Conservation (phyloP, 2,888 invertebrate genomes). For the Achlya flavicornis region DNA sequence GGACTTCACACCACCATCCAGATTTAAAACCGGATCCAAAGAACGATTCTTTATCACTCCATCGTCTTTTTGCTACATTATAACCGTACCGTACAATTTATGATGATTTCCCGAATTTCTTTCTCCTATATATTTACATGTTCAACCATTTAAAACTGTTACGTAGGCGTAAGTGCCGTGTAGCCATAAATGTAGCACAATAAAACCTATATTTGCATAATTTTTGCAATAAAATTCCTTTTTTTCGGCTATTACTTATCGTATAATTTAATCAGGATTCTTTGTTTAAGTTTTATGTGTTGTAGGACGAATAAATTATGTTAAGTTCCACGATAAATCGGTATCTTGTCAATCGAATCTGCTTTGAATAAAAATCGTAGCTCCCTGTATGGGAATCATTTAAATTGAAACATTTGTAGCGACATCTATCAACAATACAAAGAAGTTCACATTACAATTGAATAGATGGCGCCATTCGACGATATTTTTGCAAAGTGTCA, state of each 20-base stretch:
- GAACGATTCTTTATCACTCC: slow-evolving; percentile 61
- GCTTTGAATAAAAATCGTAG: too few species aligned
- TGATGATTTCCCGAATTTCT: slow-evolving; percentile 55
- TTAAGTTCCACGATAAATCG: not conserved
- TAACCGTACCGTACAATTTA: slow-evolving; percentile 57
- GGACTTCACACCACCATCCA: slow-evolving; percentile 66
- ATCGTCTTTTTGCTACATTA: slow-evolving; percentile 63
- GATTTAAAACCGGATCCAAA: slow-evolving; percentile 51
- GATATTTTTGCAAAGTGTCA: too few species aligned
- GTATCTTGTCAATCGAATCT: not conserved
- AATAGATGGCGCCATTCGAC: too few species aligned
- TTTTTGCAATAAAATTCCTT: slow-evolving; percentile 40
- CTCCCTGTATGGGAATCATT: too few species aligned
- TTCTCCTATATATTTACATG: slow-evolving; percentile 37
- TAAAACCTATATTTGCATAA: slow-evolving; percentile 50
- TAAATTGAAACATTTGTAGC: too few species aligned
- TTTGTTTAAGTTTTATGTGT: slow-evolving; percentile 30
- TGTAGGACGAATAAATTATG: slow-evolving; percentile 21
- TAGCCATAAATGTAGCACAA: slow-evolving; percentile 43
- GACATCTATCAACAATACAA: too few species aligned
- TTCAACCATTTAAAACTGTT: slow-evolving; percentile 28
- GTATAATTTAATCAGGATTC: slow-evolving; percentile 33
- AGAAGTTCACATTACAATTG: too few species aligned
- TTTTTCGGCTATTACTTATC: slow-evolving; percentile 16
- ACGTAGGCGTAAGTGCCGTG: slow-evolving; percentile 22